phyloP scores from a whole-genome alignment of 2,797 vertebrate species.

The Spinus olivaceus region DNA sequence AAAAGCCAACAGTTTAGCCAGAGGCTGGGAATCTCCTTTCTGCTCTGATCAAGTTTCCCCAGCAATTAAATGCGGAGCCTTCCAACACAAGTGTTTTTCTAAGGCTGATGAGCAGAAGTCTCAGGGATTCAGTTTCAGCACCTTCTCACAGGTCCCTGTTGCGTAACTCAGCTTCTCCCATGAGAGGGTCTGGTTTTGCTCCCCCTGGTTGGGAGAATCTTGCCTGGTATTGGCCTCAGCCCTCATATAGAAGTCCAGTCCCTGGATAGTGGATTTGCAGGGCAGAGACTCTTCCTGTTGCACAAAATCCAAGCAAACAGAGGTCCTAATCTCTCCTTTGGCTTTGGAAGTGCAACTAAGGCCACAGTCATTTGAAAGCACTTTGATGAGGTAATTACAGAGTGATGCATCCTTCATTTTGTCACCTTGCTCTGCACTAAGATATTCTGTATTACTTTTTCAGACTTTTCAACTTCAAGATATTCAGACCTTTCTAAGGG shows the following conservation, averaged over 20 bases:
- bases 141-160: background rate
- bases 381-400: background rate
- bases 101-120: background rate
- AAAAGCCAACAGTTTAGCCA: constrained; percentile 50
- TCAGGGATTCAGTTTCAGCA: background rate
- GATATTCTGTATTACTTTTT: background rate
- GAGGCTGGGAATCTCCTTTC: constrained; percentile 39
- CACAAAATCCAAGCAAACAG: background rate
- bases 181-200: background rate
- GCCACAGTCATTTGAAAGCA: background rate
- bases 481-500: background rate
- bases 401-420: background rate
- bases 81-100: constrained; percentile 15
- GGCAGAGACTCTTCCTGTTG: background rate
- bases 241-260: background rate
- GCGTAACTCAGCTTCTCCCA: background rate
- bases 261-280: background rate
- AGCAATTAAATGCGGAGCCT: constrained; percentile 37
- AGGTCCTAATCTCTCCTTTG: background rate
- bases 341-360: background rate
- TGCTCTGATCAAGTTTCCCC: constrained; percentile 42
- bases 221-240: background rate
- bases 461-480: background rate
- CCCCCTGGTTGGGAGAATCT: accelerated
- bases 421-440: background rate